These are phyloP conservation scores for Corythaeola cristata DNA, from an alignment of 2,113 vertebrate genomes.

Conservation along the genomic window DNA sequence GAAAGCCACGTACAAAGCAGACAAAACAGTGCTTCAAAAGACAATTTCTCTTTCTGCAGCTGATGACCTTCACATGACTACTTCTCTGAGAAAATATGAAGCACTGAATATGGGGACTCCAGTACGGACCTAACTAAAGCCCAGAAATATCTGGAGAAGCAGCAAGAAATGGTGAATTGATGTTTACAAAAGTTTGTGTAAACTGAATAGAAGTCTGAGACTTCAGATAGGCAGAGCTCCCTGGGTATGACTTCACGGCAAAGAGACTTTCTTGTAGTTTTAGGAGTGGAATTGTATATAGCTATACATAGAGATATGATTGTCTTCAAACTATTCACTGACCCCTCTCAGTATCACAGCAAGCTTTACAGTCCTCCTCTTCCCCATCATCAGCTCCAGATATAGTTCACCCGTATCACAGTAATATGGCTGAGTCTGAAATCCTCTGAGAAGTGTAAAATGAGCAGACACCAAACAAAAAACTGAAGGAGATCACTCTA, in stretches of 20 bases:
- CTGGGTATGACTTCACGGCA: background rate
- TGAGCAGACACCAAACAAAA: background rate
- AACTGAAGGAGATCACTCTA: background rate
- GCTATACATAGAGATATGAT: background rate
- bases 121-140: background rate
- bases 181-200: background rate
- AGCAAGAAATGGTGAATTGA: background rate
- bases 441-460: background rate
- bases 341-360: background rate
- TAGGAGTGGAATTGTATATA: background rate
- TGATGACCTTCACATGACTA: background rate
- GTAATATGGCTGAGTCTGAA: background rate
- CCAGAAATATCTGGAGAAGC: background rate
- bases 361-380: background rate
- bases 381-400: background rate
- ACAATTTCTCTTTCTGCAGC: background rate
- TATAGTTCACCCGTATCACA: background rate
- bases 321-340: background rate
- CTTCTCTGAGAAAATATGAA: background rate
- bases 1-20: background rate
- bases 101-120: background rate
- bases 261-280: background rate
- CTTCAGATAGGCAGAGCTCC: background rate
- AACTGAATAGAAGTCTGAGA: background rate
- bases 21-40: background rate